Evolutionary conservation across 2,797 vertebrate genomes (phyloP), one percentile per base, ranked within the genome.

Genomic region (Mus caroli): DNA sequence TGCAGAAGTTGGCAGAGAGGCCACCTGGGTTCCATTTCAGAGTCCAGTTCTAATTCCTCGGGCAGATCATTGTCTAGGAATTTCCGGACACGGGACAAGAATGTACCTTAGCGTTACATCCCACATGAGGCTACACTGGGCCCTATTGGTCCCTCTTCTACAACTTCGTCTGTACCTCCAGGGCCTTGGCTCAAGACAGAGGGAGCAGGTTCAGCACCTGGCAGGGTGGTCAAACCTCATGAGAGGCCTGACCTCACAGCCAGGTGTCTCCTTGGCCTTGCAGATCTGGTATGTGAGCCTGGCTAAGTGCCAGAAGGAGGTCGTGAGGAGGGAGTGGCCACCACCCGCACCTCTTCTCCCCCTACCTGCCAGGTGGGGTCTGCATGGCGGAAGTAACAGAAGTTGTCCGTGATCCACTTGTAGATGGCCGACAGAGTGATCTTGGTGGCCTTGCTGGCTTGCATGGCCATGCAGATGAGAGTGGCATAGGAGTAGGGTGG

Each of bases 381-480:
- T 0, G 99, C 99, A 0, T 99, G 99, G 58, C 99, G 97, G 98
- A 99, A 99, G 98, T 99, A 99, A 98, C 99, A 99, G 99, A 99
- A 99, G 98, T 99, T 99, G 97, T 99, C 99, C 0, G 99, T 99
- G 98, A 99, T 99, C 99, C 99, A 99, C 94, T 99, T 99, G 98
- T 99, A 99, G 99, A 99, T 99, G 98, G 99, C 99, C 3, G 99
- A 99, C 88, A 99, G 99, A 0, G 99, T 99, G 98, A 99, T 99
- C 98, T 99, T 99, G 97, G 98, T 99, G 98, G 99, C 99, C 93
- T 99, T 99, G 98, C 99, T 99, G 92, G 99, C 99, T 97, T 99
- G 99, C 99, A 99, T 99, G 24, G 99, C 99, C 99, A 99, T 99
- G 98, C 99, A 99, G 98, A 99, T 99, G 64, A 99, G 99, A 0